These are phyloP conservation scores for Atta colombica DNA, from an alignment of 1,140 invertebrate species.

Conservation along the genomic window DNA sequence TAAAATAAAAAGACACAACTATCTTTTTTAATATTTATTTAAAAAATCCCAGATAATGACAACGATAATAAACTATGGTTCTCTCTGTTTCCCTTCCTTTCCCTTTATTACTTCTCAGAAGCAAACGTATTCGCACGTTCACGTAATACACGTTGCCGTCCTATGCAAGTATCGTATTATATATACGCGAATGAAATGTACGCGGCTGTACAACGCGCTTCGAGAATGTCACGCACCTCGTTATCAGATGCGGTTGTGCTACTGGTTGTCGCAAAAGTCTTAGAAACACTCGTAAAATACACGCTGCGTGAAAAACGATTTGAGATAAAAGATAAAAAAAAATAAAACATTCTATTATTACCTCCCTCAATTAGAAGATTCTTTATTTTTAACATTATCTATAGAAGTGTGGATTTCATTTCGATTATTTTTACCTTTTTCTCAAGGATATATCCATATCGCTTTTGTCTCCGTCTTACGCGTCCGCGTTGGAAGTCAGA, in stretches of 20 bases:
- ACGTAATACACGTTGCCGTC: neutral
- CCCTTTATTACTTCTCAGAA: neutral
- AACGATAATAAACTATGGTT: neutral
- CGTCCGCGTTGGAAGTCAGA: neutral
- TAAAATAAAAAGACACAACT: no score
- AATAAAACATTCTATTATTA: neutral
- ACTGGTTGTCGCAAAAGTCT: constrained; percentile 22
- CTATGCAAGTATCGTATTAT: neutral
- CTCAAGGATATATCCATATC: neutral
- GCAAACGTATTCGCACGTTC: constrained; percentile 3
- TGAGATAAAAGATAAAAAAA: neutral
- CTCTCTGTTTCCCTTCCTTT: no score
- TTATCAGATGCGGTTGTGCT: constrained; percentile 59
- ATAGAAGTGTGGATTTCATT: neutral
- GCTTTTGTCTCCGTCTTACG: constrained; percentile 24
- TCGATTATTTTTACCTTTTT: neutral
- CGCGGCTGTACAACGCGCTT: constrained; percentile 46
- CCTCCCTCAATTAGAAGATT: no score
- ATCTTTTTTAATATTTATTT: neutral
- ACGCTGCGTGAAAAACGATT: neutral
- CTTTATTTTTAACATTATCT: neutral
- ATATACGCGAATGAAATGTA: constrained; percentile 39
- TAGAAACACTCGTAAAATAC: neutral
- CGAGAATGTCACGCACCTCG: constrained; percentile 66
- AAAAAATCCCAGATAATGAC: neutral